Evolutionary conservation across 2,113 vertebrate genomes (phyloP), one percentile per base, ranked within the genome.

Genomic region (Fregetta grallaria): DNA sequence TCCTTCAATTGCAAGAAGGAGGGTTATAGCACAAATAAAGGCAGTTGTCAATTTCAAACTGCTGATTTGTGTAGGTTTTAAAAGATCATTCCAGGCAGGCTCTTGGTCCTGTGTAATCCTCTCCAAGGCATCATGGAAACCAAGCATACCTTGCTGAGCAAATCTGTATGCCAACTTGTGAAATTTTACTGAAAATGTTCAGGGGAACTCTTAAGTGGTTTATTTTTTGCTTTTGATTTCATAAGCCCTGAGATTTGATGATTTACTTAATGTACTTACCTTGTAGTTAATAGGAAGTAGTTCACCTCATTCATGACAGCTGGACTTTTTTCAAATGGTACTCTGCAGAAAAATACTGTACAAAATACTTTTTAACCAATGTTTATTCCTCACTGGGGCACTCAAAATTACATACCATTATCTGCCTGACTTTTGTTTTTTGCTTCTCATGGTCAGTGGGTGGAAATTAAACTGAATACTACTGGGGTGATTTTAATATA

Each of bases 371-470:
- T 42, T 77, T 29, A 83, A 71, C 47, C 18, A 75, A 29, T 87
- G 56, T 70, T 36, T 96, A 90, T 58, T 92, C 17, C 72, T 62
- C 34, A 52, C 66, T 99, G 99, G 98, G 98, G 27, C 84, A 97
- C 70, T 92, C 97, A 81, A 97, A 97, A 61, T 90, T 98, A 44
- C 98, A 98, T 93, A 89, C 61, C 21, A 4, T 99, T 13, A 32
- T 99, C 25, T 98, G 98, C 89, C 98, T 98, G 96, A 99, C 98
- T 19, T 99, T 99, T 93, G 61, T 98, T 77, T 99, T 99, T 92
- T 99, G 98, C 88, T 99, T 99, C 84, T 94, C 98, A 68, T 99
- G 98, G 98, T 97, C 98, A 36, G 38, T 99, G 38, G 98, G 98
- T 22, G 98, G 98, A 87, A 99, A 99, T 92, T 82, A 99, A 96